phyloP scores from a whole-genome alignment of 2,113 vertebrate species.

The Diadophis punctatus region DNA sequence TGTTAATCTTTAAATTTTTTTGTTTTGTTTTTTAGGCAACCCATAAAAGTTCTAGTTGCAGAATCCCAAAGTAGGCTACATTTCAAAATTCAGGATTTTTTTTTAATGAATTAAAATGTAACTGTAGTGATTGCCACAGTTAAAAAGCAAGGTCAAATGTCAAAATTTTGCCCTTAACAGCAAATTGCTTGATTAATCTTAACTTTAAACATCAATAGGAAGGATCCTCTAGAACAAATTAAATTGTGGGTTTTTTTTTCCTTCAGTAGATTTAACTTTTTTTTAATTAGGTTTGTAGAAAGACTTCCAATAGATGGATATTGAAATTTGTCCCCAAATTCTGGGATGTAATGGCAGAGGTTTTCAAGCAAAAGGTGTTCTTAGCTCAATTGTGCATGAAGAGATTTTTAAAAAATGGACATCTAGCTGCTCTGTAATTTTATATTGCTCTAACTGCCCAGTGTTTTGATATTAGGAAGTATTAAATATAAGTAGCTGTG shows the following conservation, averaged over 20 bases:
- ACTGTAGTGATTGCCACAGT: constrained; percentile 71
- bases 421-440: constrained; percentile 41
- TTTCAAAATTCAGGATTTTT: constrained; percentile 96
- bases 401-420: constrained; percentile 47
- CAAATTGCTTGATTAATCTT: constrained; percentile 69
- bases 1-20: constrained; percentile 67
- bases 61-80: constrained; percentile 99
- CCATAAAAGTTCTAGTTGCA: constrained; percentile 91
- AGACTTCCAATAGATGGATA: constrained; percentile 84
- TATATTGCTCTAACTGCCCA: constrained; percentile 49
- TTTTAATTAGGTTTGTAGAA: constrained; percentile 69
- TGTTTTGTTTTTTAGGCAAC: constrained; percentile 68
- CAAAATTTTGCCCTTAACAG: constrained; percentile 72
- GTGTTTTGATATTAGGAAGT: constrained; percentile 53
- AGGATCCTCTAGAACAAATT: constrained; percentile 69
- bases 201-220: constrained; percentile 70
- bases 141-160: constrained; percentile 69
- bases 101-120: constrained; percentile 72
- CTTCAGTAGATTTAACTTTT: constrained; percentile 68
- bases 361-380: constrained; percentile 42
- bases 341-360: constrained; percentile 76
- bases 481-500: constrained; percentile 51
- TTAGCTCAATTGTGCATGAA: constrained; percentile 30
- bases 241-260: constrained; percentile 66
- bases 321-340: constrained; percentile 99